These are phyloP conservation scores for Chymomyza costata DNA, from an alignment of 1,140 invertebrate species.

Conservation along the genomic window DNA sequence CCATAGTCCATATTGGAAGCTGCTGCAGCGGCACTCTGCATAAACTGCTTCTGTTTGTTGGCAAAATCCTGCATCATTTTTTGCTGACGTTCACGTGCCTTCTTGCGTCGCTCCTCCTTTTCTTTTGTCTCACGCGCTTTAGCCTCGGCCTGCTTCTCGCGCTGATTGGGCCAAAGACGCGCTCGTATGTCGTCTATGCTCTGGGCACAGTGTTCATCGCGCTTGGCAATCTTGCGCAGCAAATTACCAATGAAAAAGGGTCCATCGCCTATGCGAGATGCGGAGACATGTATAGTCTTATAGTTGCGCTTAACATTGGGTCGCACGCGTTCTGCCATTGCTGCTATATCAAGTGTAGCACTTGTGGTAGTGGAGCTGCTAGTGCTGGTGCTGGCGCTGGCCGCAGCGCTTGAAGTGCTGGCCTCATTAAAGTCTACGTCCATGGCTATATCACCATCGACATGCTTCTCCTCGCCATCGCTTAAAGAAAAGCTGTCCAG, in stretches of 20 bases:
- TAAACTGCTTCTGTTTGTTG: constrained; percentile 92
- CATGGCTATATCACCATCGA: constrained; percentile 49
- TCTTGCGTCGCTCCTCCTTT: constrained; percentile 86
- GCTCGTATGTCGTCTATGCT: constrained; percentile 82
- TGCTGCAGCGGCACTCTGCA: constrained; percentile 86
- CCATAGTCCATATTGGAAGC: constrained; percentile 79
- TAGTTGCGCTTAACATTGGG: constrained; percentile 25
- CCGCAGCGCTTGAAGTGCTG: constrained; percentile 50
- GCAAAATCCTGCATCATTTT: constrained; percentile 96
- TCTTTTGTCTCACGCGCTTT: constrained; percentile 84
- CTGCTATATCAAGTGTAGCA: constrained; percentile 21
- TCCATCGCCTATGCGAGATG: constrained; percentile 88
- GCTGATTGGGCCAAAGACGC: constrained; percentile 85
- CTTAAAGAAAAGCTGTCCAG: constrained; percentile 84
- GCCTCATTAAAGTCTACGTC: constrained; percentile 69
- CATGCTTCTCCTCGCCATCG: constrained; percentile 63
- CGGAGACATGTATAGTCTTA: constrained; percentile 59
- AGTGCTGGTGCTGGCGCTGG: constrained; percentile 20
- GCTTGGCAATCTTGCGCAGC: constrained; percentile 82
- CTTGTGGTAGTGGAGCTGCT: neutral
- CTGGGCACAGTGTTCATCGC: constrained; percentile 83
- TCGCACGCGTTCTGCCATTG: constrained; percentile 37
- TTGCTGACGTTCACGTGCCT: constrained; percentile 91
- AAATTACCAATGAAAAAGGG: constrained; percentile 89
- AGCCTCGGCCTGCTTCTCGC: constrained; percentile 85